phyloP scores from a whole-genome alignment of 2,113 vertebrate genomes.

The Apaloderma vittatum region DNA sequence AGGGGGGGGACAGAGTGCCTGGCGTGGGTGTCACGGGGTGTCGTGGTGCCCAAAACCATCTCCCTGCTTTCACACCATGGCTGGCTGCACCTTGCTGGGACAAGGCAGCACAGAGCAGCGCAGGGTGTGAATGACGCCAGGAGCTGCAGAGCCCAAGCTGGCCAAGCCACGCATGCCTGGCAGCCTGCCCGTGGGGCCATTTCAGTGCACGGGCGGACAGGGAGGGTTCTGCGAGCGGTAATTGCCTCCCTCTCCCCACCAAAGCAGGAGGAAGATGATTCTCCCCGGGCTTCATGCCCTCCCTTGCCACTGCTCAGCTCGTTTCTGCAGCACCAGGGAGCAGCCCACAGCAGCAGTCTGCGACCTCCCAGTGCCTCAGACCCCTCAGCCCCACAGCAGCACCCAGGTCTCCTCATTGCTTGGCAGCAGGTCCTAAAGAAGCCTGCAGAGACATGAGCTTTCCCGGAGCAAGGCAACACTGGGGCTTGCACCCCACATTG shows the following conservation, averaged over 20 bases:
- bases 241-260: not conserved
- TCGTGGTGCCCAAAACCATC: not conserved
- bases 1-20: not conserved
- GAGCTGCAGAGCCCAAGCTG: not conserved
- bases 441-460: not conserved
- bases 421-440: not conserved
- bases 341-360: not conserved
- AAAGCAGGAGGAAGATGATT: not conserved
- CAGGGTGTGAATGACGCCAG: not conserved
- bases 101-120: fast-evolving
- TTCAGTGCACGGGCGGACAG: not conserved
- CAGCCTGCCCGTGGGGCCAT: not conserved
- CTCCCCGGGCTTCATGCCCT: fast-evolving
- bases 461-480: not conserved
- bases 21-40: not conserved
- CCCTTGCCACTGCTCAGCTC: not conserved
- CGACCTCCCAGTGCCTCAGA: not conserved
- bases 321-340: not conserved
- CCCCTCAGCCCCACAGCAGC: not conserved
- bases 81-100: not conserved
- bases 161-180: constrained; percentile 25
- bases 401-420: not conserved
- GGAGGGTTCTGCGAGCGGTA: not conserved
- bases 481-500: fast-evolving
- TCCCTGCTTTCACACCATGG: fast-evolving